phyloP scores from a whole-genome alignment of 2,888 invertebrate genomes.

The Thecocarcelia acutangulata region DNA sequence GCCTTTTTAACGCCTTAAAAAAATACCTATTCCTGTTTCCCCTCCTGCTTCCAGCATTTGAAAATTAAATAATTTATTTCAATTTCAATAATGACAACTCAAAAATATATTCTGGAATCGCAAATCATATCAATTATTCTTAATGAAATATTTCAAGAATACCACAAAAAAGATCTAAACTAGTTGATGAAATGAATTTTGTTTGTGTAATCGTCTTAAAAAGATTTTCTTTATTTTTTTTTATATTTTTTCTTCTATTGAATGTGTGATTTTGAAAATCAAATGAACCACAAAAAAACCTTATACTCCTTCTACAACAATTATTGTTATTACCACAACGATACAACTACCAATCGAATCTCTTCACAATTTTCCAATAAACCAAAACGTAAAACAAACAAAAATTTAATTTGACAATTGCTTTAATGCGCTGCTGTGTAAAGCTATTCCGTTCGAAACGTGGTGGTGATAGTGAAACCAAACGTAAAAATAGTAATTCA shows the following conservation, averaged over 20 bases:
- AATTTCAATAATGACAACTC: constrained; percentile 10
- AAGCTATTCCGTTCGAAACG: constrained; percentile 73
- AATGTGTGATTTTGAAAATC: constrained; percentile 56
- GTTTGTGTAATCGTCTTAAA: constrained; percentile 66
- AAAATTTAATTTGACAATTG: constrained; percentile 13
- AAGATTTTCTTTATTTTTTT: constrained; percentile 64
- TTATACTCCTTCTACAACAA: constrained; percentile 41
- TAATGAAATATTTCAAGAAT: constrained; percentile 40
- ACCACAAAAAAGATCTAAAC: constrained; percentile 31
- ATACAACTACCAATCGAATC: constrained; percentile 1
- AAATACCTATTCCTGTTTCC: neutral
- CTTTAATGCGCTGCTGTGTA: neutral
- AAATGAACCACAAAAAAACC: constrained; percentile 34
- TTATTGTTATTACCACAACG: constrained; percentile 10
- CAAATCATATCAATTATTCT: constrained; percentile 16
- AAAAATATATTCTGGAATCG: constrained; percentile 21
- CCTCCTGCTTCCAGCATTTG: constrained; percentile 40
- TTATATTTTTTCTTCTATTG: constrained; percentile 61
- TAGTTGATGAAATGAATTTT: constrained; percentile 39
- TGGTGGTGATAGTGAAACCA: constrained; percentile 76
- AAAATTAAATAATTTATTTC: constrained; percentile 18
- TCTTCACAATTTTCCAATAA: constrained; percentile 10
- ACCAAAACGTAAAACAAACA: neutral
- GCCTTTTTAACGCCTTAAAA: constrained; percentile 2
- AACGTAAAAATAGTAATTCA: constrained; percentile 80